A percentile compares a stretch with the other conserved stretches of the same genome.
Conservation (phyloP, 2,113 vertebrate genomes). For the Sturnus vulgaris region DNA sequence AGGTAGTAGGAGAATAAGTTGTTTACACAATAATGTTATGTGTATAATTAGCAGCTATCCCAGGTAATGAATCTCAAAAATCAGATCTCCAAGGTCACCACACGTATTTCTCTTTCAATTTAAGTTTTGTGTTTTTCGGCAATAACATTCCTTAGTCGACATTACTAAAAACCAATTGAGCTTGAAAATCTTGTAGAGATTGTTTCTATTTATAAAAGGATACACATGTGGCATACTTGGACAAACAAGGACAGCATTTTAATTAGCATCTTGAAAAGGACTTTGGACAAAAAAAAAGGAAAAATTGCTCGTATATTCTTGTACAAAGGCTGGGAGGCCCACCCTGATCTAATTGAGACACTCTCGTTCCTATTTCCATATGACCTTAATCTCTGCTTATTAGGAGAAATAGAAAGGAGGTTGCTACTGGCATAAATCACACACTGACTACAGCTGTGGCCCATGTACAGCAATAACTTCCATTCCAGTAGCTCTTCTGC, state of each 20-base stretch:
- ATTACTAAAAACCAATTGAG: neutral
- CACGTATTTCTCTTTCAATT: neutral
- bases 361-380: neutral
- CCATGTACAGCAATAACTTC: neutral
- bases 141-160: neutral
- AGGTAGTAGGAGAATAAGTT: neutral
- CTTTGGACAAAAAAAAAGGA: neutral
- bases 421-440: neutral
- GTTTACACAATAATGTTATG: neutral
- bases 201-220: slow-evolving; percentile 21
- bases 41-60: neutral
- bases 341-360: neutral
- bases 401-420: neutral
- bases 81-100: neutral
- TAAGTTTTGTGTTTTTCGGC: neutral
- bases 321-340: neutral
- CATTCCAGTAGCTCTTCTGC: neutral
- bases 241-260: neutral
- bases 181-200: neutral
- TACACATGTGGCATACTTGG: neutral
- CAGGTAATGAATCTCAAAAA: neutral
- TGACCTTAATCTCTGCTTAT: neutral
- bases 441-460: neutral
- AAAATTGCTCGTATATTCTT: neutral
- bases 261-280: neutral